Evolutionary conservation across 2,888 invertebrate species (phyloP), one percentile per base, ranked within the genome.

Genomic region (Biston stratarius): DNA sequence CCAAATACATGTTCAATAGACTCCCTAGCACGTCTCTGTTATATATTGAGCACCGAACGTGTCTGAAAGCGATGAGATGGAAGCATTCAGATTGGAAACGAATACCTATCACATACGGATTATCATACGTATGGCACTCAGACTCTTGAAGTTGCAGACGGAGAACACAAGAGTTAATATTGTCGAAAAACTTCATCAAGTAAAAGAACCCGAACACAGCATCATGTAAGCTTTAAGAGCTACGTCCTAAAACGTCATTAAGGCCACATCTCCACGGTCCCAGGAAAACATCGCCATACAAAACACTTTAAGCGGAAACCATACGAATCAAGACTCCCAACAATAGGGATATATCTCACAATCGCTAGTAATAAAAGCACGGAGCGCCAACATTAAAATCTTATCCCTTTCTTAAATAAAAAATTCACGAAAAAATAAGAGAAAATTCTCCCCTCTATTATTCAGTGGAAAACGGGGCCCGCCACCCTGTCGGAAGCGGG

Each of bases 371-470:
- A 93, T 94, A 93, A 93, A 90, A 89, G 88, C 87, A 75, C 78
- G 83, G 84, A 87, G 90, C 88, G 85, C 88, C 91, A 91, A 93
- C 93, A 94, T 93, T 93, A 94, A 94, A 94, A 92, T 93, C 93
- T 93, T 94, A 94, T 94, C 93, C 93, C 90, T 93, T 93, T 93
- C 93, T 93, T 94, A 93, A 93, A 94, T 93, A 93, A 92, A 94
- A 93, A 92, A 93, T 90, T 93, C 94, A 92, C 92, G 91, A 93
- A 93, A 93, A 74, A 94, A 92, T 91, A 83, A 86, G 82, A 87
- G 73, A 69, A 75, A 89, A 89, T 87, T 89, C 87, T 86, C 88
- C 91, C 91, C 88, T 90, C 88, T 88, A 91, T 92, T 92, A 92
- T 93, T 88, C 91, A 87, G 86, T 82, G 85, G 83, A 83, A 86